Percentiles rank a stretch among this genome's conserved stretches.
Conservation (phyloP, 2,888 invertebrate species). For the Spialia ferax region DNA sequence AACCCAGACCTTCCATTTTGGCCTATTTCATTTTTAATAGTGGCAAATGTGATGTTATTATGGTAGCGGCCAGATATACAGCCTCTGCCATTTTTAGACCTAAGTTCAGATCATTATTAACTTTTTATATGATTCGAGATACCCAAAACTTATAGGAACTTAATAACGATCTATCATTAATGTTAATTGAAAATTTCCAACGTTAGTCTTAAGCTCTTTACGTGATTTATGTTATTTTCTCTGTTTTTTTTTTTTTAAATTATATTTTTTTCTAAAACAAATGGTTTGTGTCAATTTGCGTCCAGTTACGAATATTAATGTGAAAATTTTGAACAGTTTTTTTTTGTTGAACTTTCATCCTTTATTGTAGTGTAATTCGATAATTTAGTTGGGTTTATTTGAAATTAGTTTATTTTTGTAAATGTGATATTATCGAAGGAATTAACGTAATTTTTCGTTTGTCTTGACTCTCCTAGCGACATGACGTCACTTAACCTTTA, state of each 20-base stretch:
- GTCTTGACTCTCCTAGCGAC: constrained; percentile 1
- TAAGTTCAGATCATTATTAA: constrained; percentile 28
- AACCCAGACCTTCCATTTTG: too few relatives aligned
- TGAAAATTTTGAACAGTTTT: constrained; percentile 31
- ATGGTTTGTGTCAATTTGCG: constrained; percentile 33
- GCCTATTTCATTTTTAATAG: constrained; percentile 6
- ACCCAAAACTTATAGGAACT: neutral
- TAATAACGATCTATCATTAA: constrained; percentile 25
- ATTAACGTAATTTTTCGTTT: neutral
- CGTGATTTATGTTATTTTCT: constrained; percentile 24
- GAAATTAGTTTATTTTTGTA: constrained; percentile 5
- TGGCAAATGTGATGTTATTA: constrained; percentile 39
- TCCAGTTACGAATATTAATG: constrained; percentile 34
- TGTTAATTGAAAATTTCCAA: constrained; percentile 13
- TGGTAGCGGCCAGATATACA: constrained; percentile 39
- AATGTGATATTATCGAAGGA: constrained; percentile 9
- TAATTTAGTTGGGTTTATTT: too few relatives aligned
- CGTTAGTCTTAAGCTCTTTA: constrained; percentile 36
- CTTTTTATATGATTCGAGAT: neutral
- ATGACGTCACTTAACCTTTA: constrained; percentile 27
- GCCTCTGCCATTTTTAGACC: constrained; percentile 31
- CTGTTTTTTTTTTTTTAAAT: constrained; percentile 12
- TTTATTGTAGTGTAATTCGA: neutral
- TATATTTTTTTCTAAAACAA: constrained; percentile 8
- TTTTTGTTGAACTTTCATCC: constrained; percentile 15